Base-by-base conservation (phyloP, 2,888 invertebrate species). In the Lasioglossum malachurum region DNA sequence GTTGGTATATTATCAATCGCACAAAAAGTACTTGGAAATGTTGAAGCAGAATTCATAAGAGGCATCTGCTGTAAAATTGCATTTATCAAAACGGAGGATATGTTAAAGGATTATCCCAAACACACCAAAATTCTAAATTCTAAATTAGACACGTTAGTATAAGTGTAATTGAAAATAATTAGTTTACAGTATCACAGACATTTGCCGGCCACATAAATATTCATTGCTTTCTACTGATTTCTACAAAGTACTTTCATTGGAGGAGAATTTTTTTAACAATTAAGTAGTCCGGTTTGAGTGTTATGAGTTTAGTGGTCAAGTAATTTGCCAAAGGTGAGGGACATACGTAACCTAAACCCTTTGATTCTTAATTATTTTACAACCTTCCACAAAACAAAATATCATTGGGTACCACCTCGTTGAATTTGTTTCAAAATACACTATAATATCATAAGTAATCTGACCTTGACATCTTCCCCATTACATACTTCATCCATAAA, bases 201-300 rank as follows among this genome's bases (percentile, higher is more conserved):
- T 57, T n/a, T 57, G 12, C 12, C 4, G 4, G n/a, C 57, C 57
- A 57, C n/a, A n/a, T 57, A n/a, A 57, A n/a, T 57, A 57, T 57
- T n/a, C n/a, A n/a, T 57, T n/a, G n/a, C n/a, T n/a, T 57, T 57
- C n/a, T 57, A 57, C 12, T 57, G 57, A n/a, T 57, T 57, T 12
- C 12, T 57, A 57, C 57, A 57, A 57, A 57, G n/a, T 57, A 57
- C 57, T 57, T 57, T 57, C 57, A 57, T 57, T 57, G 57, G 57
- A 57, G 57, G 57, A 57, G 57, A 57, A 57, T 57, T 57, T 57
- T n/a, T 57, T 4, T 0, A n/a, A n/a, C 57, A 57, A n/a, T n/a
- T 57, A 4, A n/a, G 12, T 57, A n/a, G n/a, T n/a, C 10, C 4
- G n/a, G 4, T 57, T 57, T 57, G n/a, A 23, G n/a, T 57, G n/a